Evolutionary conservation across 2,797 vertebrate species (phyloP).

Genomic region (Gymnothorax reevesii): DNA sequence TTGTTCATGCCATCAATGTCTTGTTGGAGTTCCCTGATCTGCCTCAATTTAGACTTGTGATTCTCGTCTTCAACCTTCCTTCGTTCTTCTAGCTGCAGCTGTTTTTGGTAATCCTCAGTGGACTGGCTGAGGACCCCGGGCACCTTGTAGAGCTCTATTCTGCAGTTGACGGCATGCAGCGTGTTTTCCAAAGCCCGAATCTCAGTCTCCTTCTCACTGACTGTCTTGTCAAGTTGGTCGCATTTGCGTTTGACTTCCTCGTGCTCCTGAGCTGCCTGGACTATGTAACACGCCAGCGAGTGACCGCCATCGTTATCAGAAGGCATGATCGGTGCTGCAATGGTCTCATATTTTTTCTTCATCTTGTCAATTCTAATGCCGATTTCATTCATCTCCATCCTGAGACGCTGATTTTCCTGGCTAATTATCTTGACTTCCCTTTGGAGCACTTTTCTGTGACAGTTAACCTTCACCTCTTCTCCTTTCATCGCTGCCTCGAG

Average conservation of each 20-base stretch:
- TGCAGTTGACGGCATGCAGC: constrained; percentile 77
- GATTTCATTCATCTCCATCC: constrained; percentile 80
- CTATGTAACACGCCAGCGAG: constrained; percentile 79
- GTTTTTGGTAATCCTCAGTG: constrained; percentile 80
- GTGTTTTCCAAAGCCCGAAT: constrained; percentile 88
- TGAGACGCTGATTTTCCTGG: constrained; percentile 83
- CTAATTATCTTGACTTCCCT: constrained; percentile 81
- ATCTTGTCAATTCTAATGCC: constrained; percentile 81
- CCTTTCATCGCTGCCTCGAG: constrained; percentile 79
- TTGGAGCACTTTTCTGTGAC: constrained; percentile 76
- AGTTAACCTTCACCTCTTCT: constrained; percentile 79
- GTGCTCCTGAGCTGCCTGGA: constrained; percentile 90
- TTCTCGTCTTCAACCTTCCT: constrained; percentile 73
- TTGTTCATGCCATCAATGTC: constrained; percentile 75
- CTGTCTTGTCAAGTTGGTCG: constrained; percentile 79
- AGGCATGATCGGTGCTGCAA: constrained; percentile 75
- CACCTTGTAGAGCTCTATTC: constrained; percentile 74
- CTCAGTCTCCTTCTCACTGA: constrained; percentile 84
- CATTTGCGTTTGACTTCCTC: constrained; percentile 82
- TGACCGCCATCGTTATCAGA: constrained; percentile 85
- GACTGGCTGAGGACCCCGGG: constrained; percentile 76
- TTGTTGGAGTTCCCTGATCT: constrained; percentile 80
- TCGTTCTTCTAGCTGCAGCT: constrained; percentile 79
- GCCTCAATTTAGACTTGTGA: constrained; percentile 71
- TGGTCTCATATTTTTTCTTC: constrained; percentile 83